Conservation (phyloP, 2,797 vertebrate genomes). For the Phoeniculus purpureus region DNA sequence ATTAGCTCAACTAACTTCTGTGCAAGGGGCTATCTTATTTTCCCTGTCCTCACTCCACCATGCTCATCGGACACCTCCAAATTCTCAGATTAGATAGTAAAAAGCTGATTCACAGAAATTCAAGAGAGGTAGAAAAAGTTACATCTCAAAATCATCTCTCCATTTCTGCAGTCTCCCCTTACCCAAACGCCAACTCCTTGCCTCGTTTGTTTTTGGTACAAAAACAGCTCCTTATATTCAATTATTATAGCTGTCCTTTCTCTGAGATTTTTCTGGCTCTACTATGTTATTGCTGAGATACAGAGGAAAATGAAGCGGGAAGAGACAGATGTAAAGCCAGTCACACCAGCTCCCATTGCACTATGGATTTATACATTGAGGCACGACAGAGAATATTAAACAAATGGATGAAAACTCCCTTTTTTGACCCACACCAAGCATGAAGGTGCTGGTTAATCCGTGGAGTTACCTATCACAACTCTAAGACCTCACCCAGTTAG, state of each 20-base stretch:
- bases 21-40: background rate
- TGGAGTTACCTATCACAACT: background rate
- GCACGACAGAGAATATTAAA: background rate
- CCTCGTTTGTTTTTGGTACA: background rate
- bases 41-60: background rate
- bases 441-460: background rate
- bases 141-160: background rate
- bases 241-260: background rate
- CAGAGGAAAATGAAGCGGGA: background rate
- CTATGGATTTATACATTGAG: rapidly evolving
- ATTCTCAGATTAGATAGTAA: background rate
- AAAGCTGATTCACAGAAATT: background rate
- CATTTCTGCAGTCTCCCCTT: background rate
- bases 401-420: background rate
- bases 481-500: background rate
- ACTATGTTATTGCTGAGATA: background rate
- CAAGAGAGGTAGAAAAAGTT: background rate
- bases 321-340: background rate
- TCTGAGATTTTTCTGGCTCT: background rate
- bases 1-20: background rate
- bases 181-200: background rate
- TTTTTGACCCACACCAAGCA: background rate
- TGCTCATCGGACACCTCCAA: background rate
- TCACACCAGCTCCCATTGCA: background rate
- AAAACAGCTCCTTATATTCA: background rate